Conservation (phyloP, 1,140 invertebrate genomes). For the Leptinotarsa lineolata region DNA sequence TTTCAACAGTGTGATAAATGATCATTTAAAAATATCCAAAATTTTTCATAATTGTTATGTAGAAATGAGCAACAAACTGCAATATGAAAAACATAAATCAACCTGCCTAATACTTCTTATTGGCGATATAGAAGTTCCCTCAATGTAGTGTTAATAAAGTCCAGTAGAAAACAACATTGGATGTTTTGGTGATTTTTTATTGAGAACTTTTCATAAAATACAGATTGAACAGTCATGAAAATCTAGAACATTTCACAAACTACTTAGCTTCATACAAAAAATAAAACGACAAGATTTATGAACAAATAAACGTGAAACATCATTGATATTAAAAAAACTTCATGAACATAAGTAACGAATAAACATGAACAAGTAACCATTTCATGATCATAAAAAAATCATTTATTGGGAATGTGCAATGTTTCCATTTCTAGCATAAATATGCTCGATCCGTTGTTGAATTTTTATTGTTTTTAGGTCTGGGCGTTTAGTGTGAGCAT, state of each 20-base stretch:
- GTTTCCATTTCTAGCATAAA: not conserved
- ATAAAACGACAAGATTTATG: too few relatives aligned
- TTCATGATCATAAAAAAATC: not conserved
- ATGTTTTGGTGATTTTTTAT: not conserved
- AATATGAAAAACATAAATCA: too few relatives aligned
- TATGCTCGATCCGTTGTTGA: not conserved
- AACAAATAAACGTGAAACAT: too few relatives aligned
- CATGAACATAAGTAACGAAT: not conserved
- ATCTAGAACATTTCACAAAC: too few relatives aligned
- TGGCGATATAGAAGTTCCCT: too few relatives aligned
- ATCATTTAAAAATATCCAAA: too few relatives aligned
- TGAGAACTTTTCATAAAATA: not conserved
- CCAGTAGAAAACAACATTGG: not conserved
- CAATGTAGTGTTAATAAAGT: not conserved
- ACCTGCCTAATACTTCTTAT: too few relatives aligned
- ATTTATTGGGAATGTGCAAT: not conserved
- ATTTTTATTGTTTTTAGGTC: not conserved
- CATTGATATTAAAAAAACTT: too few relatives aligned
- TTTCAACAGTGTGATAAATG: too few relatives aligned
- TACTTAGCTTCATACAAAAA: too few relatives aligned
- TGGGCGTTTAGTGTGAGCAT: not conserved
- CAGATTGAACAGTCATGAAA: not conserved
- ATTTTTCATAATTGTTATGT: too few relatives aligned
- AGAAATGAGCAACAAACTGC: too few relatives aligned
- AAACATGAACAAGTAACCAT: not conserved